phyloP scores from a whole-genome alignment of 2,113 vertebrate genomes.

The Forbesichthys agassizii region DNA sequence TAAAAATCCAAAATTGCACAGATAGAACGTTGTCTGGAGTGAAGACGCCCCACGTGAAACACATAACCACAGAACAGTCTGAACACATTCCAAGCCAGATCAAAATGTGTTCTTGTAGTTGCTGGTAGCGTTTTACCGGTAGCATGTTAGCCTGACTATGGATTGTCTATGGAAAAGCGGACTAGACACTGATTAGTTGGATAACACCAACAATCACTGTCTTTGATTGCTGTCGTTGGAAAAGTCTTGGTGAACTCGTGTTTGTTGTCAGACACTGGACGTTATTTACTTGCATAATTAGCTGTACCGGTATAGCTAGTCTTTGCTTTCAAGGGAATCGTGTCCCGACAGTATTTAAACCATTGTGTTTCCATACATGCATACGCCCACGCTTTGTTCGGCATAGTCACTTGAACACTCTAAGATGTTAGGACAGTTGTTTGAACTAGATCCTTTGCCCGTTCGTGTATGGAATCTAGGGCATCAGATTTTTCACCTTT shows the following conservation, averaged over 20 bases:
- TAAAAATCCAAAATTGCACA: slow-evolving; percentile 37
- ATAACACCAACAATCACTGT: not conserved
- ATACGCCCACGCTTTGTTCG: slow-evolving; percentile 4
- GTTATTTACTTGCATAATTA: slow-evolving; percentile 7
- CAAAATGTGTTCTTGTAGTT: slow-evolving; percentile 26
- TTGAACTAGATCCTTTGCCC: slow-evolving; percentile 5
- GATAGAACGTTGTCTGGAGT: slow-evolving; percentile 9
- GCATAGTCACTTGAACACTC: slow-evolving; percentile 7
- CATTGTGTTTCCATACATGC: slow-evolving; percentile 42
- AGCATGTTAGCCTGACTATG: slow-evolving; percentile 25
- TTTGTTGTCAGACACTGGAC: not conserved
- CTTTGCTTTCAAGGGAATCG: slow-evolving; percentile 32
- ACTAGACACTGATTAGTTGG: slow-evolving; percentile 10
- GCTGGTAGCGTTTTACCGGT: slow-evolving; percentile 17
- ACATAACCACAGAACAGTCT: slow-evolving; percentile 28
- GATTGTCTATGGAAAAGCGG: slow-evolving; percentile 13
- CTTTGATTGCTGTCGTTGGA: not conserved
- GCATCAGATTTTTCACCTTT: slow-evolving; percentile 34
- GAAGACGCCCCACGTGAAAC: slow-evolving; percentile 46
- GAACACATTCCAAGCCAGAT: not conserved
- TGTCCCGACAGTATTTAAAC: slow-evolving; percentile 33
- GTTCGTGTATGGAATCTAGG: slow-evolving; percentile 17
- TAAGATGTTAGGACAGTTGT: not conserved
- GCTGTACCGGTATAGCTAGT: slow-evolving; percentile 32
- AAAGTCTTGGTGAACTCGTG: not conserved